Evolutionary conservation across 2,888 invertebrate genomes (phyloP).

Genomic region (Dryocosmus kuriphilus): DNA sequence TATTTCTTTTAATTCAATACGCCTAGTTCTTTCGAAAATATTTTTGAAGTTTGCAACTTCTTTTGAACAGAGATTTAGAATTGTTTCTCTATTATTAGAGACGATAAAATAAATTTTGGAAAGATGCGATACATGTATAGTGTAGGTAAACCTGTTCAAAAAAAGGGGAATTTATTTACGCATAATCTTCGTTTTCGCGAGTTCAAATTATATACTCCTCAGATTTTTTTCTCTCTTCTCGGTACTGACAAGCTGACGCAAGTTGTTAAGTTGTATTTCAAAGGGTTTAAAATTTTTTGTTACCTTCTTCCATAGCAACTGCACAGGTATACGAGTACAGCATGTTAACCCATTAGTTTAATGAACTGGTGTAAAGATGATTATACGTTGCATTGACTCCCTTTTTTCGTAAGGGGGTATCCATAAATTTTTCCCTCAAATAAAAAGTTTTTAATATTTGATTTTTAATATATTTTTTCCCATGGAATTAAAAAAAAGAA

Average conservation of each 20-base stretch:
- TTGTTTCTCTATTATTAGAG: neutral
- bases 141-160: neutral
- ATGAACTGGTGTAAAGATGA: conserved; percentile 9
- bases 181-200: neutral
- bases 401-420: neutral
- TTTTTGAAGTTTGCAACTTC: too few species aligned
- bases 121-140: neutral
- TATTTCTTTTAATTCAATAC: too few species aligned
- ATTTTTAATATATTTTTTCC: too few species aligned
- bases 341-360: conserved; percentile 7
- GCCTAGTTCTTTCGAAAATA: too few species aligned
- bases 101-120: neutral
- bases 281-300: conserved; percentile 12
- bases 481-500: too few species aligned
- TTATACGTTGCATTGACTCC: neutral
- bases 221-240: neutral
- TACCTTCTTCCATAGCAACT: neutral
- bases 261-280: conserved; percentile 26
- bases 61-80: neutral
- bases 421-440: neutral
- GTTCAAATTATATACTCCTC: neutral
- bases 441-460: neutral
- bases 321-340: neutral
- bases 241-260: neutral
- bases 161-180: neutral